These are phyloP conservation scores for Eupithecia dodoneata DNA, from an alignment of 2,888 invertebrate genomes.

Conservation along the genomic window DNA sequence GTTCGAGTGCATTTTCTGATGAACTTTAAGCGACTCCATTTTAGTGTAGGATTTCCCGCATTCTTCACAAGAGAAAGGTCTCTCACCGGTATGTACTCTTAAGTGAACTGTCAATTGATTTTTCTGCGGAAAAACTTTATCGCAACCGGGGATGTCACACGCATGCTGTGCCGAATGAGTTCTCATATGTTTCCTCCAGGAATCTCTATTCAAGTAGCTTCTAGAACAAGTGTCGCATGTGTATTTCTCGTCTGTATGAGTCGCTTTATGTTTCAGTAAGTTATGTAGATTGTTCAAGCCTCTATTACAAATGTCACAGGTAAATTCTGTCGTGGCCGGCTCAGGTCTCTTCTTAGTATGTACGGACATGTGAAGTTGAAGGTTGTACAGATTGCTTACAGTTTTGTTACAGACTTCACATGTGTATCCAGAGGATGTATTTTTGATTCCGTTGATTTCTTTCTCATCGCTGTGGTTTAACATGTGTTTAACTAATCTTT, in stretches of 20 bases:
- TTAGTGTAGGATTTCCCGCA: conserved; percentile 12
- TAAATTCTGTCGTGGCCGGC: neutral
- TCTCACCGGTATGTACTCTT: conserved; percentile 6
- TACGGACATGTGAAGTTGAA: conserved; percentile 5
- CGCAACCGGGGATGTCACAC: conserved; percentile 2
- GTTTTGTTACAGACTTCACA: conserved; percentile 21
- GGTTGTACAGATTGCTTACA: conserved; percentile 6
- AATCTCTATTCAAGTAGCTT: conserved; percentile 4
- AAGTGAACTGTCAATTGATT: conserved; percentile 2
- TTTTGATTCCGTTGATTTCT: neutral
- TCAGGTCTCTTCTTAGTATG: conserved; percentile 5
- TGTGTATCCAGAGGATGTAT: neutral
- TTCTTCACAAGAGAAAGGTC: conserved; percentile 3
- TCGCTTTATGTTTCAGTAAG: conserved; percentile 6
- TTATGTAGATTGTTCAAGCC: conserved; percentile 10
- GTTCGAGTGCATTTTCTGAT: neutral
- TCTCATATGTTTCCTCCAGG: conserved; percentile 12
- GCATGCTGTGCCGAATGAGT: conserved; percentile 12
- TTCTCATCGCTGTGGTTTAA: neutral
- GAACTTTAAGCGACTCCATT: conserved; percentile 5
- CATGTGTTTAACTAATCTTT: conserved; percentile 7
- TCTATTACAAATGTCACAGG: conserved; percentile 12
- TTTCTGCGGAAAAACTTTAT: conserved; percentile 9
- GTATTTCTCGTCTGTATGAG: conserved; percentile 6
- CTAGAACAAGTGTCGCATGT: neutral